These are phyloP conservation scores for Cathartes aura DNA, from an alignment of 2,113 vertebrate species.

Conservation along the genomic window DNA sequence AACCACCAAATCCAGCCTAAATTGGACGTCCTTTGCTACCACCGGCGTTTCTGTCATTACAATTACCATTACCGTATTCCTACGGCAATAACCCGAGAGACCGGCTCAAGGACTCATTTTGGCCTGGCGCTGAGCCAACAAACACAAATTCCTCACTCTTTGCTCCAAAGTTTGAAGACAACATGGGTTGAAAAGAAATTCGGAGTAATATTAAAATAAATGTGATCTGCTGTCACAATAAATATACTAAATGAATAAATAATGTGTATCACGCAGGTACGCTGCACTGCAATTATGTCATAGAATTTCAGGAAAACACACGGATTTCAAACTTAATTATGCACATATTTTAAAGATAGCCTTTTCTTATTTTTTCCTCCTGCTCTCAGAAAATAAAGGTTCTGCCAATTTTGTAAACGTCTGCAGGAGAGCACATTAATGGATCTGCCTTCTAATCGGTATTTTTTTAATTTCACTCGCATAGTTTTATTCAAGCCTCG, in stretches of 20 bases:
- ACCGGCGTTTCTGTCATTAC: not conserved
- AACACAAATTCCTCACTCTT: not conserved
- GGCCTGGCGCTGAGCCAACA: not conserved
- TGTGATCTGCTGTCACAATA: not conserved
- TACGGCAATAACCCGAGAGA: not conserved
- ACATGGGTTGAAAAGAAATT: not conserved
- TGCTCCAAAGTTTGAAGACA: not conserved
- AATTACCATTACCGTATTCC: not conserved
- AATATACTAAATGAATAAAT: not conserved
- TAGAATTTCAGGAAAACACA: not conserved
- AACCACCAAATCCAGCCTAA: not conserved
- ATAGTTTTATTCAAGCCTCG: not conserved
- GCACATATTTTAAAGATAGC: not conserved
- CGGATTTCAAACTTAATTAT: not conserved
- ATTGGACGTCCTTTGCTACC: not conserved
- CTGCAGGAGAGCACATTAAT: not conserved
- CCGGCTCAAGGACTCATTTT: not conserved
- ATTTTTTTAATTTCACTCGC: not conserved
- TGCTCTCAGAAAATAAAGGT: not conserved
- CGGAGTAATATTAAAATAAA: not conserved
- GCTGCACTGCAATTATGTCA: not conserved
- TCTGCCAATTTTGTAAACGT: not conserved
- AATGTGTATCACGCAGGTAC: fast-evolving
- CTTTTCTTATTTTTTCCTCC: not conserved
- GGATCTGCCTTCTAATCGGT: not conserved